Base-by-base conservation (phyloP, 2,797 vertebrate genomes). In the Coccyzus lansbergi region DNA sequence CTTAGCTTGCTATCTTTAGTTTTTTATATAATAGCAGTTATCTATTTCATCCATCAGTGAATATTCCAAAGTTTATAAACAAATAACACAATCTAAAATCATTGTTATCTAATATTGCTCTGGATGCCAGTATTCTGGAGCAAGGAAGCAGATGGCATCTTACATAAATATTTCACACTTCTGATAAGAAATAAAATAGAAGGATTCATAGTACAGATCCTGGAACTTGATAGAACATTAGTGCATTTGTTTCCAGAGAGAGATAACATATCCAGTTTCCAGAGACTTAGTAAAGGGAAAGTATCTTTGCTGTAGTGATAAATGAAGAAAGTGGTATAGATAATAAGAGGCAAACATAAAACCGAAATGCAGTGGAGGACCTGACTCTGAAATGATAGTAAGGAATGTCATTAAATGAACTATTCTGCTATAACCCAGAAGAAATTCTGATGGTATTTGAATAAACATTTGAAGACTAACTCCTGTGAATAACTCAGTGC, bases 291-390 rank as follows among this genome's bases (percentile, higher is more conserved):
- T 33, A 76, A 86, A 42, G 15, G 15, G 1, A 82, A 5, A 2
- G 7, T 68, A 10, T 36, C 28, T 81, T 55, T 72, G 8, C 14
- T 64, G 14, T 44, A 56, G 4, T 34, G 25, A 21, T 63, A 68
- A 79, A 49, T 40, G 14, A 63, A 58, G 16, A 62, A 49, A 86
- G 2, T 22, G 34, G 18, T n/a, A 33, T 38, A 26, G 78, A 93
- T 42, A 29, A 10, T 59, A 42, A 74, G 38, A 8, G 5, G 1
- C 26, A 46, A 2, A 25, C 31, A 51, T 8, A 83, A 67, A 10
- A 20, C 67, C 69, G 77, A 24, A 0, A 0, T 81, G 15, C 7
- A 64, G 16, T 52, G 9, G 18, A 51, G 42, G 5, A n/a, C 25
- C 29, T 16, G 4, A 86, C 20, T 38, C 56, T 86, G 25, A 72